Evolutionary conservation across 2,888 invertebrate species (phyloP), one percentile per base, ranked within the genome.

Genomic region (Dione juno): DNA sequence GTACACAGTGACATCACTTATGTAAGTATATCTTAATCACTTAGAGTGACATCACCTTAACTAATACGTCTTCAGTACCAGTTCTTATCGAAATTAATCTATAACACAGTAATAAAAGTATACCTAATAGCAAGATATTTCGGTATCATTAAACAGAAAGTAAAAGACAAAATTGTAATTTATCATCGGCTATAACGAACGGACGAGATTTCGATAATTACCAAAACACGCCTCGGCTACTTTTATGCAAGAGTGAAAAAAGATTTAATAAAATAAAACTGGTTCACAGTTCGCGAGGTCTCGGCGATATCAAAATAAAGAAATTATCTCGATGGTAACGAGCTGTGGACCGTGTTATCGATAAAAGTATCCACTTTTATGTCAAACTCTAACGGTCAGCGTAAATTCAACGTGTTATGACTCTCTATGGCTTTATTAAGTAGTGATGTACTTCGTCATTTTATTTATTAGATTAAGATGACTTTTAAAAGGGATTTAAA

Each of bases 401-500:
- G 86, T 90, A 90, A 90, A 90, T 88, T 88, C 79, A 79, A 84
- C 76, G 77, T 75, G 78, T 89, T 88, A 90, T 82, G 75, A 82
- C 77, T 74, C 79, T 74, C 71, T 82, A 89, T 81, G 82, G 81
- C 89, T 90, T 89, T 86, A 89, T 90, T 88, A 88, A 73, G 54
- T 71, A 71, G 73, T 68, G 73, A 2, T 57, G 68, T 69, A 54
- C 52, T 45, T 21, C 35, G 50, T 54, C 8, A 16, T 6, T 5
- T 40, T 11, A 37, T 7, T 13, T 3, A 5, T 28, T 28, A 28
- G 28, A 3, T 3, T 5, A 28, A 2, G 28, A 28, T 28, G 28
- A 28, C 28, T 28, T n/a, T n/a, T n/a, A n/a, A n/a, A n/a, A n/a
- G n/a, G n/a, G n/a, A n/a, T n/a, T n/a, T n/a, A n/a, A n/a, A n/a